A percentile compares a stretch with the other conserved stretches of the same genome.
These are phyloP conservation scores for Xerus rutilus DNA, from an alignment of 2,797 vertebrate genomes.

Conservation along the genomic window DNA sequence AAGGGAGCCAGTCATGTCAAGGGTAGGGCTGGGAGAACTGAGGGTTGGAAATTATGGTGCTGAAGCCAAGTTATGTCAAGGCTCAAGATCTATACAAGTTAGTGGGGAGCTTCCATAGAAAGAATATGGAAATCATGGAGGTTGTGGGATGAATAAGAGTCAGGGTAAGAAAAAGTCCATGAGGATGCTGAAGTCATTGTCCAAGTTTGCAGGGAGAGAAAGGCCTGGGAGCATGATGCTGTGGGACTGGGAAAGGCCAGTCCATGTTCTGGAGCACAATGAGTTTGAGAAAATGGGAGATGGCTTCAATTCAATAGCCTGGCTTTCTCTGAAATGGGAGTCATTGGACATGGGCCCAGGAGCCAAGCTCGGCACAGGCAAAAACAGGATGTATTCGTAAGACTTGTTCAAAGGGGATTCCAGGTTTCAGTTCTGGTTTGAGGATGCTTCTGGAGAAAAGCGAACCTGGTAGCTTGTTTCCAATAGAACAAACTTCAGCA, in stretches of 20 bases:
- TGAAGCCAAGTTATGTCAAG: conserved; percentile 10
- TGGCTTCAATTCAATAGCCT: background rate
- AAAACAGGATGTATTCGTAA: background rate
- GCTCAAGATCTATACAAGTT: background rate
- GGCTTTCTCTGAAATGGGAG: background rate
- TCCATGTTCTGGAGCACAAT: background rate
- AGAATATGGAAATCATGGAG: background rate
- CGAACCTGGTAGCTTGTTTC: background rate
- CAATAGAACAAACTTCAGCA: background rate
- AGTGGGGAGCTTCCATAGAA: background rate
- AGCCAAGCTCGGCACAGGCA: background rate
- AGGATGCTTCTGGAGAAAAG: background rate
- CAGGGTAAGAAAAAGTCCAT: background rate
- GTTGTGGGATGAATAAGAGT: background rate
- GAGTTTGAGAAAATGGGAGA: background rate
- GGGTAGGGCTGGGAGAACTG: background rate
- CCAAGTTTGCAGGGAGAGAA: background rate
- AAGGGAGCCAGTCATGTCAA: background rate
- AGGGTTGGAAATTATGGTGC: background rate
- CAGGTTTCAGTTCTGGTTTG: background rate
- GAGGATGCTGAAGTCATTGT: background rate
- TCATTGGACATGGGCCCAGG: background rate
- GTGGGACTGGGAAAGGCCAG: background rate
- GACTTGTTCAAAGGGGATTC: background rate
- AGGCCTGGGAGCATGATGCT: background rate